Base-by-base conservation (phyloP, 2,888 invertebrate genomes). In the Aquatica leii region DNA sequence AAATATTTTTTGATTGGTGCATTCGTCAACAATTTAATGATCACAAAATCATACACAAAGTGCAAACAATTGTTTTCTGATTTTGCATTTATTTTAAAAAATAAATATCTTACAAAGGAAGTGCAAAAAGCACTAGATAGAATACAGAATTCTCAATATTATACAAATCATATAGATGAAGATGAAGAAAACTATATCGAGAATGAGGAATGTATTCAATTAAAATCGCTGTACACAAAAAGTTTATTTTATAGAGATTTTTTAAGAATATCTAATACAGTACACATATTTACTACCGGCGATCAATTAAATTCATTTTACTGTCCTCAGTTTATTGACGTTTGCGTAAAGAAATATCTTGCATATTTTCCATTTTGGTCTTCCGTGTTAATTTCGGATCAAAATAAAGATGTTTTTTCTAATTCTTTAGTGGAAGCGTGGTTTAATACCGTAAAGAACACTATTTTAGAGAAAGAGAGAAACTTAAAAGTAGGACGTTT, bases 321-420 rank as follows among this genome's bases (percentile, higher is more conserved):
- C 18, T 46, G 46, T n/a, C 46, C 46, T n/a, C 2, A 46, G 2
- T 46, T 46, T 46, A 9, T 46, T 9, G 9, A 46, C 8, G 18
- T 17, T 11, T 46, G 46, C 46, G 20, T 46, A 9, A 11, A 20
- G 2, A 46, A 46, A 46, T 46, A 46, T 46, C 9, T 46, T 18
- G 18, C 46, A 46, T 46, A 18, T 20, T 46, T 46, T 17, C 46
- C 46, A 3, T 46, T 46, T 17, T 46, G 46, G 46, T 46, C 46
- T 4, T n/a, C 5, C 9, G 11, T 4, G 3, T 20, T 46, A 11
- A 18, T 46, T 18, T n/a, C 4, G 6, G 18, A 11, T 8, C 3
- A 18, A 18, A 20, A 18, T 46, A 46, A 18, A 20, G 9, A 46
- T 20, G 46, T 46, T 18, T 46, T 46, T 8, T 46, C 46, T 18